Evolutionary conservation across 2,113 vertebrate genomes (phyloP).

Genomic region (Misgurnus mizolepis): DNA sequence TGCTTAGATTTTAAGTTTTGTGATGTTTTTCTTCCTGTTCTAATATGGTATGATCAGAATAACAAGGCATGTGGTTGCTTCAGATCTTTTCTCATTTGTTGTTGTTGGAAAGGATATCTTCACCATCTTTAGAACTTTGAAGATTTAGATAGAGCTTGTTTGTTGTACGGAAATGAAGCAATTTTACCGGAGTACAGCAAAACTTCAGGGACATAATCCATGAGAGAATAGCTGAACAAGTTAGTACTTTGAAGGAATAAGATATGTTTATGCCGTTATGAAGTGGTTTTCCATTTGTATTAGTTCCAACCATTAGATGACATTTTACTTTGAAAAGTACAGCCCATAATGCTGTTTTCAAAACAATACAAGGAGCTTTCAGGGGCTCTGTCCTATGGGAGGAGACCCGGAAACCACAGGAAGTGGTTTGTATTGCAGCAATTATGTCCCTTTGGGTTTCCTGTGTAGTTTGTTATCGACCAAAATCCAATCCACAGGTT

Average conservation of each 20-base stretch:
- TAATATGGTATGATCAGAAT: not conserved
- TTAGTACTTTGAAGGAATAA: not conserved
- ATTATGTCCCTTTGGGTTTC: slow-evolving; percentile 64
- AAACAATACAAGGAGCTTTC: slow-evolving; percentile 67
- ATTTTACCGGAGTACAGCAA: slow-evolving; percentile 3
- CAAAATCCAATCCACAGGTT: slow-evolving; percentile 44
- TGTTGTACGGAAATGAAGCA: slow-evolving; percentile 19
- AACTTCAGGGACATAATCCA: not conserved
- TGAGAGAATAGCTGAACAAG: not conserved
- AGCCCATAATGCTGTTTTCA: slow-evolving; percentile 53
- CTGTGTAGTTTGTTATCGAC: slow-evolving; percentile 67
- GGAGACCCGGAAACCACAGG: slow-evolving; percentile 70
- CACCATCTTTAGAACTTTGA: slow-evolving; percentile 27
- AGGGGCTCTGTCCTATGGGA: slow-evolving; percentile 71
- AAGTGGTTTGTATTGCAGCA: slow-evolving; percentile 68
- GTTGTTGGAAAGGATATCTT: slow-evolving; percentile 12
- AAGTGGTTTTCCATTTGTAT: not conserved
- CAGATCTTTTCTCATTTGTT: not conserved
- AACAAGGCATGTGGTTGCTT: no score
- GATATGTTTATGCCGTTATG: slow-evolving; percentile 22
- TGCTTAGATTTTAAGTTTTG: not conserved
- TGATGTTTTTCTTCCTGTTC: not conserved
- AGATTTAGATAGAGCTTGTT: slow-evolving; percentile 22
- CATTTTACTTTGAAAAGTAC: slow-evolving; percentile 41
- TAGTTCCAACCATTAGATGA: slow-evolving; percentile 7